Evolutionary conservation across 2,888 invertebrate genomes (phyloP).

Genomic region (Meandrusa payeni): DNA sequence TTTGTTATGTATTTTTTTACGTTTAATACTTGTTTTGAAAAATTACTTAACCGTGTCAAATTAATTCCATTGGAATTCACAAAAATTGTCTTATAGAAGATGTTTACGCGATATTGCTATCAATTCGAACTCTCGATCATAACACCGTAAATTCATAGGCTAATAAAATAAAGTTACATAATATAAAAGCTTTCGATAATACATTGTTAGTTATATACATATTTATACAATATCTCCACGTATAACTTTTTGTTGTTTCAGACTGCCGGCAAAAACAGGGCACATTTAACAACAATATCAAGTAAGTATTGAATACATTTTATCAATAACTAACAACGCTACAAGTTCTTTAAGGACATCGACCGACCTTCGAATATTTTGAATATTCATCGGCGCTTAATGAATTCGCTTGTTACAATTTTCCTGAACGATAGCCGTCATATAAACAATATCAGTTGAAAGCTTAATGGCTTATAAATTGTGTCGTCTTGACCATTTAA

Average conservation of each 20-base stretch:
- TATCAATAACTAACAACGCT: slow-evolving; percentile 4
- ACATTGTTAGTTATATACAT: no score
- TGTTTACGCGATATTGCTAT: no score
- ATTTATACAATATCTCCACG: no score
- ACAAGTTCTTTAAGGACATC: slow-evolving; percentile 17
- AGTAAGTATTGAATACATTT: slow-evolving; percentile 16
- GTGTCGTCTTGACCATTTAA: slow-evolving; percentile 13
- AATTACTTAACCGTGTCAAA: no score
- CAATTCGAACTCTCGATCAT: no score
- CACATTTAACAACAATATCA: slow-evolving; percentile 6
- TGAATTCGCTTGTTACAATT: slow-evolving; percentile 14
- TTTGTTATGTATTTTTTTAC: no score
- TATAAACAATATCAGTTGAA: slow-evolving; percentile 14
- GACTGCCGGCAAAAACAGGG: not conserved
- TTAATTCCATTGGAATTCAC: no score
- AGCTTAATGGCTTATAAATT: not conserved
- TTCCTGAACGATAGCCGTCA: slow-evolving; percentile 1
- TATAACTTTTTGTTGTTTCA: slow-evolving; percentile 12
- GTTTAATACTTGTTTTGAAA: no score
- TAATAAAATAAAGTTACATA: no score
- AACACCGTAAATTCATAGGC: no score
- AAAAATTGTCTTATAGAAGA: no score
- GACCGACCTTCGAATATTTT: slow-evolving; percentile 23
- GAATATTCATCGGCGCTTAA: slow-evolving; percentile 23
- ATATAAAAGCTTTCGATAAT: no score